Percentiles rank a stretch among this genome's conserved stretches.
Conservation (phyloP, 2,797 vertebrate genomes). For the Psittacula derbiana region DNA sequence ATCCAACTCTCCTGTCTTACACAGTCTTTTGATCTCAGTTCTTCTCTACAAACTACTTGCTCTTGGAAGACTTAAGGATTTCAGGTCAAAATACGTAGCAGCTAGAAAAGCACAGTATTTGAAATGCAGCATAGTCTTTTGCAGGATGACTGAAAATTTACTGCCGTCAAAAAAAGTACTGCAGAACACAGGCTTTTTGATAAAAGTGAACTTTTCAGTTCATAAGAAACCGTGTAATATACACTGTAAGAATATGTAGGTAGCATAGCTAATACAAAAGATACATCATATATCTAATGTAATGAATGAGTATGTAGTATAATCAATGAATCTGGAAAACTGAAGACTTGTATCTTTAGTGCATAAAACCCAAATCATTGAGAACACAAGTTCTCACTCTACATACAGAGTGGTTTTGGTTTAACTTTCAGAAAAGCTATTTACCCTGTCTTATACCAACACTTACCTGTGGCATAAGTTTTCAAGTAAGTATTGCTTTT, state of each 20-base stretch:
- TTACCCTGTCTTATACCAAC: not conserved
- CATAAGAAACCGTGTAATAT: not conserved
- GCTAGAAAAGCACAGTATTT: not conserved
- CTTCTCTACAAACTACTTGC: not conserved
- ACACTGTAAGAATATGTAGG: not conserved
- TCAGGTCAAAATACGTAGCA: not conserved
- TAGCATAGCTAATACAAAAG: not conserved
- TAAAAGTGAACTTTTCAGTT: not conserved
- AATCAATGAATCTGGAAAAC: not conserved
- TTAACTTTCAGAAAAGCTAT: not conserved
- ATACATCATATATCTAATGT: not conserved
- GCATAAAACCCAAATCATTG: not conserved
- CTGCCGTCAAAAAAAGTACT: not conserved
- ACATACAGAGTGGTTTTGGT: not conserved
- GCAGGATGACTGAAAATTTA: not conserved
- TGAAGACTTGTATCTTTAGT: not conserved
- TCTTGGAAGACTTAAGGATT: not conserved
- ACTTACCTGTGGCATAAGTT: not conserved
- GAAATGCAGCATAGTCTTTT: not conserved
- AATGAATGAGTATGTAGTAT: not conserved
- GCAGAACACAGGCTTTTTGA: not conserved
- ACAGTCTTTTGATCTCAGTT: not conserved
- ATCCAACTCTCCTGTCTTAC: not conserved
- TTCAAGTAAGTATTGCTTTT: not conserved
- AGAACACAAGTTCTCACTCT: not conserved